Conservation (phyloP, 2,888 invertebrate species). For the Ptilodon capucinus region DNA sequence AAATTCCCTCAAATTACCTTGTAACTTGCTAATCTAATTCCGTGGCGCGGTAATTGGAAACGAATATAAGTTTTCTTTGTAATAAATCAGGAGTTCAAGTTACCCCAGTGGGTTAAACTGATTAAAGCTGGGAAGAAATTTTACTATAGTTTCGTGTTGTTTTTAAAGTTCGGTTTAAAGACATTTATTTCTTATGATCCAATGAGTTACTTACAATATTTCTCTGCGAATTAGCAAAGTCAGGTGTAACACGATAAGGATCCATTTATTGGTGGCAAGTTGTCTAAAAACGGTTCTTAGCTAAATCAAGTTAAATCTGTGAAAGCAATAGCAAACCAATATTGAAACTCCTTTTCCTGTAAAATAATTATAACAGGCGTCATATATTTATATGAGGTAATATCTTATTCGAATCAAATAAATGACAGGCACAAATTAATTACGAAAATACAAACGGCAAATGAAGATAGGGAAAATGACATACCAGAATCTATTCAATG, state of each 20-base stretch:
- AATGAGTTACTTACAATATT: too few species aligned
- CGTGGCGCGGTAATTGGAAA: slow-evolving; percentile 1
- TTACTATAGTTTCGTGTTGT: neutral
- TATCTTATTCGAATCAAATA: neutral
- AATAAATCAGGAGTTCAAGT: neutral
- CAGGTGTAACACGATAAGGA: too few species aligned
- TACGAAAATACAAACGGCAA: neutral
- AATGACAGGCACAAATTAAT: neutral
- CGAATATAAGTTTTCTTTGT: neutral
- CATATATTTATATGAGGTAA: too few species aligned
- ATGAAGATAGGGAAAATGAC: neutral
- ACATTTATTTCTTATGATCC: too few species aligned
- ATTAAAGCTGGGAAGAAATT: neutral
- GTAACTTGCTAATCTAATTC: neutral
- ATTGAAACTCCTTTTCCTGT: too few species aligned
- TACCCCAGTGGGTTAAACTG: neutral
- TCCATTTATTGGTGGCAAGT: too few species aligned
- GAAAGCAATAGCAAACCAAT: too few species aligned
- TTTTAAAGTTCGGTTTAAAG: too few species aligned
- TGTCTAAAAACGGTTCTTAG: too few species aligned
- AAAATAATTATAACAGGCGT: too few species aligned
- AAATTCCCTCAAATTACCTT: neutral
- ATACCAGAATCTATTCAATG: neutral
- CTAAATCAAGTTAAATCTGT: too few species aligned
- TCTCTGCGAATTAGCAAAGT: too few species aligned